Evolutionary conservation across 2,113 vertebrate species (phyloP), one percentile per base, ranked within the genome.

Genomic region (Peromyscus polionotus): DNA sequence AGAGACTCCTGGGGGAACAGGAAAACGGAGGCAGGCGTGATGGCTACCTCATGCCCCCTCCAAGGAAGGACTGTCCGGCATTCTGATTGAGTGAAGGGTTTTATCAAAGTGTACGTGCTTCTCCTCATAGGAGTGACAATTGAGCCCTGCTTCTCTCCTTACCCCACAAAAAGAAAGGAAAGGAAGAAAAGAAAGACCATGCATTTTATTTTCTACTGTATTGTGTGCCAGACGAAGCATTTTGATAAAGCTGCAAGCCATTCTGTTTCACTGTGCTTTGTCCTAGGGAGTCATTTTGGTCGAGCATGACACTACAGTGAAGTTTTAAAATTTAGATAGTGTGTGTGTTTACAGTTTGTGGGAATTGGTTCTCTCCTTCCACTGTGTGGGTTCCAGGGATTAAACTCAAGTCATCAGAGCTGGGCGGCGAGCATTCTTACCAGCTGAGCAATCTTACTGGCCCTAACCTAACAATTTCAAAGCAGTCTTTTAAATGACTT

Each of bases 401-500:
- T n/a, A 22, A 61, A 59, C 54, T 42, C 81, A 63, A 6, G 14
- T 42, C 61, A 86, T 65, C 59, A 85, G 80, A 26, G 24, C 26
- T 65, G 45, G n/a, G 26, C n/a, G 63, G 59, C 59, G 45, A 19
- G n/a, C 26, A 42, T 65, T 16, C 28, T 65, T 65, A 31, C 39
- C 83, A 65, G 28, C 14, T 86, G 28, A 33, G 39, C 39, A 4
- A 12, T 48, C 54, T 83, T 39, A 31, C 61, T 33, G 39, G 24
- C 26, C 36, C 54, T 39, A 28, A 61, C 13, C 79, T 85, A 63
- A 75, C 31, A 76, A 90, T 88, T 97, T 68, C 42, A 72, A 96
- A 95, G 24, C 80, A 89, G 75, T 54, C 84, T 85, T 85, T 36
- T 92, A 6, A 87, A 33, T 92, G 19, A 67, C 72, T 94, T 75